Conservation (phyloP, 92 coral and sea anemone species). For the Zoanthus sociatus region DNA sequence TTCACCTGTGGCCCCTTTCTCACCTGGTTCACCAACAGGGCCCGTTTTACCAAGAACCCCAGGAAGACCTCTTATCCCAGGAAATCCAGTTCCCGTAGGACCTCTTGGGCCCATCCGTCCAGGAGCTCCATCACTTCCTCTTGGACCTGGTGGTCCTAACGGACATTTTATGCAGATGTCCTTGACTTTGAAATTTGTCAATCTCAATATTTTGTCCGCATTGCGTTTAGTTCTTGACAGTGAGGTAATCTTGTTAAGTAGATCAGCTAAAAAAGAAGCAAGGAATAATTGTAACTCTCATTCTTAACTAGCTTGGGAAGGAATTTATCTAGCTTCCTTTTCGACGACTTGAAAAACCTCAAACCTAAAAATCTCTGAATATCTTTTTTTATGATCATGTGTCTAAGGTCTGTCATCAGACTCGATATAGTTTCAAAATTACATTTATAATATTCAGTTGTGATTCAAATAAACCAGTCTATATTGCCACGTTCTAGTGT, state of each 20-base stretch:
- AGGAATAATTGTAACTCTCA: too few relatives aligned
- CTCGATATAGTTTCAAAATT: too few relatives aligned
- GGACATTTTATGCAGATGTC: conserved; percentile 30
- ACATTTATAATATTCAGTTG: too few relatives aligned
- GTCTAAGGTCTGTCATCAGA: too few relatives aligned
- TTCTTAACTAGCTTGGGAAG: too few relatives aligned
- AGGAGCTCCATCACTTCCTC: background rate
- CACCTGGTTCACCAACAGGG: background rate
- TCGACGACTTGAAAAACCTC: too few relatives aligned
- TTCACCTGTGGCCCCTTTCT: conserved; percentile 20
- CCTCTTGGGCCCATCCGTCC: background rate
- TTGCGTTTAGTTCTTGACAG: conserved; percentile 33
- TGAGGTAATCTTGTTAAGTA: conserved; percentile 7
- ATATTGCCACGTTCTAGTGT: too few relatives aligned
- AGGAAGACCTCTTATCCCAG: conserved; percentile 8
- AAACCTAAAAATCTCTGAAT: too few relatives aligned
- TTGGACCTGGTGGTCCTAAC: background rate
- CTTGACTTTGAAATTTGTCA: conserved; percentile 19
- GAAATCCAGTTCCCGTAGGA: background rate
- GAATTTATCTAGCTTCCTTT: too few relatives aligned
- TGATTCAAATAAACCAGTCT: too few relatives aligned
- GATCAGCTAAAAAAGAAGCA: background rate
- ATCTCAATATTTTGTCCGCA: conserved; percentile 6
- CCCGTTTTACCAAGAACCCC: background rate
- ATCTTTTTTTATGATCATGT: too few relatives aligned